Percentiles rank a stretch among this genome's conserved stretches.
phyloP scores from a whole-genome alignment of 2,113 vertebrate genomes.

The Ceratotherium simum region DNA sequence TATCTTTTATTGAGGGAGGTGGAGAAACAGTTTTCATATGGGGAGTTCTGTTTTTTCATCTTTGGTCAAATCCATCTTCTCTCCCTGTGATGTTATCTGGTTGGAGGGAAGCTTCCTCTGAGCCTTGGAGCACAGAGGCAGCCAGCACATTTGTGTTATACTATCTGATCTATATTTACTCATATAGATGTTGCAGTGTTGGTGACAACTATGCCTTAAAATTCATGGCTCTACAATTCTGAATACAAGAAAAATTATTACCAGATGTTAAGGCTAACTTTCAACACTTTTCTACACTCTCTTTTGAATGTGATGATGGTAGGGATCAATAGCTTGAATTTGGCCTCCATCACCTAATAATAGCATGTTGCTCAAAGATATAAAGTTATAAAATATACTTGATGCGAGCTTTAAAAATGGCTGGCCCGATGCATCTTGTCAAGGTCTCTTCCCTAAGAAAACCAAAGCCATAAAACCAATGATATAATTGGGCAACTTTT shows the following conservation, averaged over 20 bases:
- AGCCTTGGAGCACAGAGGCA: neutral
- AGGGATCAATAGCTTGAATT: neutral
- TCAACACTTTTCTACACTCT: neutral
- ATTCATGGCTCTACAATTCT: neutral
- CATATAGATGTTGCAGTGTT: no score
- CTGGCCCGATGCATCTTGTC: neutral
- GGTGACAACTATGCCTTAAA: neutral
- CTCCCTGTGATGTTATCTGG: no score
- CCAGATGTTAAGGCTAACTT: neutral
- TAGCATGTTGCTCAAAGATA: neutral
- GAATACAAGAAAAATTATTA: neutral
- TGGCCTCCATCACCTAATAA: neutral
- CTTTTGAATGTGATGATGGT: neutral
- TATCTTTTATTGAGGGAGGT: neutral
- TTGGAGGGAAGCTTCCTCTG: neutral
- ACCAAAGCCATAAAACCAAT: neutral
- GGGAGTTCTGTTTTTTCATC: neutral
- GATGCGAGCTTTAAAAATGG: neutral
- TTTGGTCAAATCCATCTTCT: neutral
- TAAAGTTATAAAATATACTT: neutral
- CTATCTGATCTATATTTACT: neutral
- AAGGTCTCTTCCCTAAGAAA: neutral
- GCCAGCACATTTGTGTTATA: accelerated
- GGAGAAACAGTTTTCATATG: neutral
- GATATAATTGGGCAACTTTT: no score